Conservation (phyloP, 2,888 invertebrate genomes). For the Galerucella calmariensis region DNA sequence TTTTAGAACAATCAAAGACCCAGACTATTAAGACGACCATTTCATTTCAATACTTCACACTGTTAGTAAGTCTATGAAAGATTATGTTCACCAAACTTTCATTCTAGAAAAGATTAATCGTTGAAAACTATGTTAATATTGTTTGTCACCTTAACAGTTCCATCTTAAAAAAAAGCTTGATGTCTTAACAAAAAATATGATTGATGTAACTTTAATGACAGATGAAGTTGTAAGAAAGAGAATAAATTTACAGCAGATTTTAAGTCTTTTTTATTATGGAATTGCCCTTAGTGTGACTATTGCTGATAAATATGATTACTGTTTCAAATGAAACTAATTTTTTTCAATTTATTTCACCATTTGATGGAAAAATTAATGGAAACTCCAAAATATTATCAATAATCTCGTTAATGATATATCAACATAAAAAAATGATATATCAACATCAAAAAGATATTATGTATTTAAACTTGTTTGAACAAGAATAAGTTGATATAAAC, state of each 20-base stretch:
- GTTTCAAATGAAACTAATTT: no score
- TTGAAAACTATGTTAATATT: conserved; percentile 42
- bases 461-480: no score
- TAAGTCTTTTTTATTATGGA: no score
- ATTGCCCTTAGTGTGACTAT: no score
- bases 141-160: conserved; percentile 47
- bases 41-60: conserved; percentile 22
- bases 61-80: conserved; percentile 34
- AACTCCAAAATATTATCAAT: no score
- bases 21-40: conserved; percentile 11
- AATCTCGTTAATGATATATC: no score
- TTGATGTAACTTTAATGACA: conserved; percentile 25
- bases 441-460: no score
- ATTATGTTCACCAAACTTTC: conserved; percentile 44
- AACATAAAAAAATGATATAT: no score
- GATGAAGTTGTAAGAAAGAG: neutral
- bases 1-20: neutral
- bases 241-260: neutral
- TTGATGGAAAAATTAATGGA: no score
- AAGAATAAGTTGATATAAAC: no score
- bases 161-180: conserved; percentile 35
- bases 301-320: no score
- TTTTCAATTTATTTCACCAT: no score
- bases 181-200: conserved; percentile 34
- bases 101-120: conserved; percentile 50